Evolutionary conservation across 2,888 invertebrate species (phyloP).

Genomic region (Lottia gigantea): DNA sequence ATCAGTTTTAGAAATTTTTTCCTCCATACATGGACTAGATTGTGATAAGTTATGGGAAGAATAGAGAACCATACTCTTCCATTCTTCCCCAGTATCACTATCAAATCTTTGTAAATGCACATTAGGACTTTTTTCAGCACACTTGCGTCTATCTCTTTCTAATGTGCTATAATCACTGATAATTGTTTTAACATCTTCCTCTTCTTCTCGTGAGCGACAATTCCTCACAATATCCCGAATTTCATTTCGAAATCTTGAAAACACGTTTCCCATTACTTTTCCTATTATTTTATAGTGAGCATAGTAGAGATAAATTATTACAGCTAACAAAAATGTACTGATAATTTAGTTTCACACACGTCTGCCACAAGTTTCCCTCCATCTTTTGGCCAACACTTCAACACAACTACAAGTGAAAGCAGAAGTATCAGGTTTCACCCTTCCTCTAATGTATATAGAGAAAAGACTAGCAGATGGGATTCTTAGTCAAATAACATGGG

Average conservation of each 20-base stretch:
- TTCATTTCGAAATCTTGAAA: conserved; percentile 18
- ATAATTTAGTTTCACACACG: too few species aligned
- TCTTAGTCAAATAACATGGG: conserved; percentile 5
- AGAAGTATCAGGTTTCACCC: background rate
- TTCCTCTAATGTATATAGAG: conserved; percentile 10
- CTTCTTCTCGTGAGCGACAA: conserved; percentile 14
- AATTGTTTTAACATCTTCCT: conserved; percentile 10
- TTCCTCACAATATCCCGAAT: conserved; percentile 12
- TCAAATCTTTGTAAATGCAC: background rate
- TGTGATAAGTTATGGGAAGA: background rate
- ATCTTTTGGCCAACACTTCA: background rate
- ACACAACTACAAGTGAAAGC: background rate
- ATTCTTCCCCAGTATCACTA: conserved; percentile 9
- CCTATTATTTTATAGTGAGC: background rate
- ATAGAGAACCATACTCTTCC: background rate
- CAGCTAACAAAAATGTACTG: background rate
- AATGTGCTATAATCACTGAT: background rate
- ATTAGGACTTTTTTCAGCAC: background rate
- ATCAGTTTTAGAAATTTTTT: background rate
- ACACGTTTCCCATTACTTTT: conserved; percentile 13
- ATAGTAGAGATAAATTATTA: background rate
- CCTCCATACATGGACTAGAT: background rate
- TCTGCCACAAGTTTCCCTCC: background rate
- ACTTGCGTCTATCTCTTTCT: conserved; percentile 2
- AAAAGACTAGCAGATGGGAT: conserved; percentile 3